Evolutionary conservation across 1,140 invertebrate genomes (phyloP).

Genomic region (Listronotus oregonensis): DNA sequence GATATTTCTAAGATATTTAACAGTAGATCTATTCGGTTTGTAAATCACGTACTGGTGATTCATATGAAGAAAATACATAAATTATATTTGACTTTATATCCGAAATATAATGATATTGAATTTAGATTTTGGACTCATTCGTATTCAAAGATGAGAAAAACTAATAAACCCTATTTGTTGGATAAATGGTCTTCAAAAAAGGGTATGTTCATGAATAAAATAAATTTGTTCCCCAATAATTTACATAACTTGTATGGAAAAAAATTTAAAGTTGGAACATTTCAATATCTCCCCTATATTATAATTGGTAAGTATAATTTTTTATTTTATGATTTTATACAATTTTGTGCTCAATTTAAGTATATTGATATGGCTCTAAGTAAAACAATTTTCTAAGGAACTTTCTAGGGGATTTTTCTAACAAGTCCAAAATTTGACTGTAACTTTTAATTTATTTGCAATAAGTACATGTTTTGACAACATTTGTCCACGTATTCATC

Average conservation of each 20-base stretch:
- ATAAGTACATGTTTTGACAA: too few relatives aligned
- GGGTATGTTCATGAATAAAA: neutral
- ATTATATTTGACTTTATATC: neutral
- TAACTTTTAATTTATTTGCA: too few relatives aligned
- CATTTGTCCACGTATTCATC: too few relatives aligned
- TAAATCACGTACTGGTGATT: conserved; percentile 1
- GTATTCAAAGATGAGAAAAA: neutral
- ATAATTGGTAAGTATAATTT: neutral
- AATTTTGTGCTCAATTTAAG: too few relatives aligned
- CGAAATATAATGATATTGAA: neutral
- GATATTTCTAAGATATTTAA: neutral
- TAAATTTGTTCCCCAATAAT: conserved; percentile 4
- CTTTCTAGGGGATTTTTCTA: too few relatives aligned
- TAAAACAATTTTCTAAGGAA: too few relatives aligned
- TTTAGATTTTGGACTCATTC: conserved; percentile 1
- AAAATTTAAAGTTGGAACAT: neutral
- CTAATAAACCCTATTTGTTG: neutral
- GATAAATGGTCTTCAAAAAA: conserved; percentile 13
- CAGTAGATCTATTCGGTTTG: neutral
- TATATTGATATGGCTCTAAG: too few relatives aligned
- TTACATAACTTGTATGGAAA: neutral
- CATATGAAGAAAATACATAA: neutral
- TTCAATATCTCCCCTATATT: neutral
- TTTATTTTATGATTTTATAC: too few relatives aligned
- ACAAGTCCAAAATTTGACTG: too few relatives aligned